Percentiles rank a stretch among this genome's conserved stretches.
phyloP scores from a whole-genome alignment of 2,797 vertebrate genomes.

The Myotis daubentonii region DNA sequence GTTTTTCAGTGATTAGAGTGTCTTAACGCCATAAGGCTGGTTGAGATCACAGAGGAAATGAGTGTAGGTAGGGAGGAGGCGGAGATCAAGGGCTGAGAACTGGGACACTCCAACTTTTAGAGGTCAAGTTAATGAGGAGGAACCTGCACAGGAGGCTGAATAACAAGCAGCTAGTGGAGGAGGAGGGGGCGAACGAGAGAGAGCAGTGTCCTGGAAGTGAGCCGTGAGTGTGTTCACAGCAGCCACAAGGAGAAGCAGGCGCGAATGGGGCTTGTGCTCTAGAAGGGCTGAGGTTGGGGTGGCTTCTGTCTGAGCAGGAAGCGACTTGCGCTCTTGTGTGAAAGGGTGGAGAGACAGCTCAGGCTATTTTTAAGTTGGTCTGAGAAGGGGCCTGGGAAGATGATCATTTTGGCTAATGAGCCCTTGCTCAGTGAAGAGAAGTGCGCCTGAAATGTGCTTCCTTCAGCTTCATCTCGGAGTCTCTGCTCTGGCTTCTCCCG shows the following conservation, averaged over 20 bases:
- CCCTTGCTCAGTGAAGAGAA: neutral
- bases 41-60: conserved; percentile 27
- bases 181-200: neutral
- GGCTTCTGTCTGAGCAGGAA: conserved; percentile 70
- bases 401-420: conserved; percentile 71
- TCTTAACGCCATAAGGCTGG: neutral
- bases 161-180: neutral
- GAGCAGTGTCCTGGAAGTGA: neutral
- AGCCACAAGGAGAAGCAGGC: neutral
- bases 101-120: neutral
- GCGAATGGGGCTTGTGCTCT: neutral
- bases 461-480: conserved; percentile 25
- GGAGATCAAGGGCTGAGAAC: neutral
- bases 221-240: neutral
- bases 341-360: conserved; percentile 31
- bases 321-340: conserved; percentile 29
- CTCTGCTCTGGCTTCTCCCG: conserved; percentile 55
- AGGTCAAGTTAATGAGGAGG: conserved; percentile 8
- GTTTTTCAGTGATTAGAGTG: neutral
- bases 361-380: conserved; percentile 60
- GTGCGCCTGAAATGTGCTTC: conserved; percentile 39
- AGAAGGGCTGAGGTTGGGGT: conserved; percentile 49
- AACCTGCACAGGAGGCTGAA: neutral
- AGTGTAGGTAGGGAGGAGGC: neutral
- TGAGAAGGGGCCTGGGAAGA: conserved; percentile 59